phyloP scores from a whole-genome alignment of 2,113 vertebrate genomes.

The Steatornis caripensis region DNA sequence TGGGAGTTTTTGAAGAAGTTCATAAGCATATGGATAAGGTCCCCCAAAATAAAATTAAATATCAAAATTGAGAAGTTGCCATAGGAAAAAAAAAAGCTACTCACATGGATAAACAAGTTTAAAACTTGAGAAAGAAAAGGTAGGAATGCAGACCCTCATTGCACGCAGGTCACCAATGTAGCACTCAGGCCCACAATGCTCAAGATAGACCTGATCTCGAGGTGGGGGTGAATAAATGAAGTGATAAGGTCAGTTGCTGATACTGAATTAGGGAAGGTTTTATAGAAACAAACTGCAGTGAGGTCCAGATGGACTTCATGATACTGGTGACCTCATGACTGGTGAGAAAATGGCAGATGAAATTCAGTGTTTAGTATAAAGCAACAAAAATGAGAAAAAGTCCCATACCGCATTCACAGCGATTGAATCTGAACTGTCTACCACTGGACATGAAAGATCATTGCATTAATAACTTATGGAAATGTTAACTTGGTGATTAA shows the following conservation, averaged over 20 bases:
- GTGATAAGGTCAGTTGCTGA: not conserved
- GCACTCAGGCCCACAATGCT: not conserved
- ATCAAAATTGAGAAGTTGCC: not conserved
- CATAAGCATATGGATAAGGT: not conserved
- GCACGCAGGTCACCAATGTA: not conserved
- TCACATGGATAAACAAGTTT: not conserved
- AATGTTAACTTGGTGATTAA: not conserved
- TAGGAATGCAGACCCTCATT: not conserved
- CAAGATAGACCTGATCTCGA: not conserved
- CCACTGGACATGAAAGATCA: not conserved
- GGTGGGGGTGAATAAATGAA: not conserved
- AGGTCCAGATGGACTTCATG: not conserved
- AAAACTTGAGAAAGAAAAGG: not conserved
- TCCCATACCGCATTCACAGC: not conserved
- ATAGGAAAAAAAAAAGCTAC: no score
- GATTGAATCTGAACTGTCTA: not conserved
- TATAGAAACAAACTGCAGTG: not conserved
- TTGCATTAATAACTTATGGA: not conserved
- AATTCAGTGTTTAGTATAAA: not conserved
- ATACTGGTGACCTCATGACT: not conserved
- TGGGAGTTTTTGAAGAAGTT: not conserved
- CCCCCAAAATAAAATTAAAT: not conserved
- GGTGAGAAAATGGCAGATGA: not conserved
- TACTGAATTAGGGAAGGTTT: not conserved
- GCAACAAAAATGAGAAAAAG: not conserved